phyloP scores from a whole-genome alignment of 2,888 invertebrate genomes.

The Lochmaea capreae region DNA sequence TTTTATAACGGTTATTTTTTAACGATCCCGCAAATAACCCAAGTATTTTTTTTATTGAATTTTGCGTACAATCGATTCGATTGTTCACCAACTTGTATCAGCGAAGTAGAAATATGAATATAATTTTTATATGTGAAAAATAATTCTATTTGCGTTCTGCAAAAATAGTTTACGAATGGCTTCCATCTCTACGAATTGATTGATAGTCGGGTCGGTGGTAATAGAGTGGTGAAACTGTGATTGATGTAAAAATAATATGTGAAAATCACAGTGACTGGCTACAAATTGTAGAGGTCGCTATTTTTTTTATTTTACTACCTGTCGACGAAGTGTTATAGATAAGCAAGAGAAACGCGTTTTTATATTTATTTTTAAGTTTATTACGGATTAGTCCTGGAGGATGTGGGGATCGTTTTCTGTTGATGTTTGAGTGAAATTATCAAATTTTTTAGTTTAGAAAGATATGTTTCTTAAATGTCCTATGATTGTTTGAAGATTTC shows the following conservation, averaged over 20 bases:
- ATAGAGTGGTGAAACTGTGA: slow-evolving; percentile 64
- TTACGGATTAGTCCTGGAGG: not conserved
- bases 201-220: slow-evolving; percentile 45
- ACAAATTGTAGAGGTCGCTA: slow-evolving; percentile 52
- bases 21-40: not conserved
- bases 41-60: too few species aligned
- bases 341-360: slow-evolving; percentile 4
- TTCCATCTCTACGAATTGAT: slow-evolving; percentile 27
- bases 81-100: too few species aligned
- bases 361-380: not conserved
- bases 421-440: not conserved
- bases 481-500: too few species aligned
- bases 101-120: too few species aligned
- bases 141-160: not conserved
- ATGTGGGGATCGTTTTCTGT: not conserved
- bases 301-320: slow-evolving; percentile 32
- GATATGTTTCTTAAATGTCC: too few species aligned
- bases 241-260: slow-evolving; percentile 65
- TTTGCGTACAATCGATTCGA: too few species aligned
- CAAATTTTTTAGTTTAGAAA: not conserved
- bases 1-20: slow-evolving; percentile 12
- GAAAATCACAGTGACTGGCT: slow-evolving; percentile 64
- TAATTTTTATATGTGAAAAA: too few species aligned
- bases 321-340: slow-evolving; percentile 21
- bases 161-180: not conserved